phyloP scores from a whole-genome alignment of 2,888 invertebrate genomes.

The Morpho helenor region DNA sequence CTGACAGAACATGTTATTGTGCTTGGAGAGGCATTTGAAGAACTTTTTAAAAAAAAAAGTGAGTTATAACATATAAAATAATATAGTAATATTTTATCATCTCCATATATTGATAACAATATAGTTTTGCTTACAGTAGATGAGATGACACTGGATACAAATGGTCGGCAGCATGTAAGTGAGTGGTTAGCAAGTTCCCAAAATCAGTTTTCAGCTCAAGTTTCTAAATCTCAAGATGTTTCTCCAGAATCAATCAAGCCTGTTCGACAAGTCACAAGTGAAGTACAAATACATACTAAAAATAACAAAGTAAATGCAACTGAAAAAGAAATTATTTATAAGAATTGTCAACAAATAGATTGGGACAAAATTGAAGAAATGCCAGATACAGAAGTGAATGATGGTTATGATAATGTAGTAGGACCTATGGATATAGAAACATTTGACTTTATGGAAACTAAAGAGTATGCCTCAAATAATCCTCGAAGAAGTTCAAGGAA shows the following conservation, averaged over 20 bases:
- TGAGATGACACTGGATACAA: constrained; percentile 42
- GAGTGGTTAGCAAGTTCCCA: constrained; percentile 64
- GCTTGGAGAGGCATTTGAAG: constrained; percentile 50
- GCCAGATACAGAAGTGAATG: constrained; percentile 44
- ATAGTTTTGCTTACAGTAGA: constrained; percentile 47
- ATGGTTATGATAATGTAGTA: constrained; percentile 44
- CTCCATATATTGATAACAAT: neutral
- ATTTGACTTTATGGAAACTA: constrained; percentile 42
- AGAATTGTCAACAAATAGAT: constrained; percentile 53
- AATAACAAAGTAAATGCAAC: constrained; percentile 39
- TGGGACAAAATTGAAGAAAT: constrained; percentile 68
- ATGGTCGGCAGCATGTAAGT: constrained; percentile 48
- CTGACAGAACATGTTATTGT: constrained; percentile 44
- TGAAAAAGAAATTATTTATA: constrained; percentile 38
- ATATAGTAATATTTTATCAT: no score
- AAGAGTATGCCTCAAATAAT: constrained; percentile 46
- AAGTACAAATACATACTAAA: constrained; percentile 48
- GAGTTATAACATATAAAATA: constrained; percentile 29
- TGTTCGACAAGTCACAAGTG: constrained; percentile 43
- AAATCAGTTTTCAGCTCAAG: constrained; percentile 61
- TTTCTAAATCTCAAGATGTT: constrained; percentile 42
- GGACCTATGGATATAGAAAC: constrained; percentile 54
- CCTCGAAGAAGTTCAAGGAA: constrained; percentile 63
- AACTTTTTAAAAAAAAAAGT: constrained; percentile 55
- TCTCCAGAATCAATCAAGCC: constrained; percentile 38